Conservation (phyloP, 2,797 vertebrate species). For the Manis pentadactyla region DNA sequence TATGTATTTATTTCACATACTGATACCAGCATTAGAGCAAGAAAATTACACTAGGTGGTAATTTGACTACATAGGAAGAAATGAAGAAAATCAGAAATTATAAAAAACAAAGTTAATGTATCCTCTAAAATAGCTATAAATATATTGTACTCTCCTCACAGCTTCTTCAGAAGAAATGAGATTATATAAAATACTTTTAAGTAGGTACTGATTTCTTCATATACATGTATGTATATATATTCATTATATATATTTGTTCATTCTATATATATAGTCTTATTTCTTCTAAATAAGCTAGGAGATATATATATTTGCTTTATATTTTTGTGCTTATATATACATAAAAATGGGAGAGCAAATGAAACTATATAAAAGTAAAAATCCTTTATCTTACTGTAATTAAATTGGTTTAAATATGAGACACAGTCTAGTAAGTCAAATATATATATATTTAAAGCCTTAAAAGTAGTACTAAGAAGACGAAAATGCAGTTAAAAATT, state of each 20-base stretch:
- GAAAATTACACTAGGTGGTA: background rate
- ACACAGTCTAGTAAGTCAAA: background rate
- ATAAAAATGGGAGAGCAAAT: background rate
- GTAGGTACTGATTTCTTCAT: background rate
- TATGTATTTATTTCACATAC: background rate
- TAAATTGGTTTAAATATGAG: background rate
- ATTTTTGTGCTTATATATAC: background rate
- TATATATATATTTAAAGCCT: background rate
- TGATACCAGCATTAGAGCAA: background rate
- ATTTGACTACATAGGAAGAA: background rate
- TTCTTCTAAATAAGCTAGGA: background rate
- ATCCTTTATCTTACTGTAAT: background rate
- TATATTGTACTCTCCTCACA: background rate
- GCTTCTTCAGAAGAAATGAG: background rate
- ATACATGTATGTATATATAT: background rate
- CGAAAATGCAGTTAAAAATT: background rate
- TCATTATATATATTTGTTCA: background rate
- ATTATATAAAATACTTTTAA: background rate
- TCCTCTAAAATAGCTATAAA: background rate
- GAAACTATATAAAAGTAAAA: background rate
- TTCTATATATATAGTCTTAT: background rate
- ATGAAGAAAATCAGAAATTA: background rate
- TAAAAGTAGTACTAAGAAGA: background rate
- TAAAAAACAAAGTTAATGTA: background rate
- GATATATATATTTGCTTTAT: background rate